Evolutionary conservation across 2,113 vertebrate species (phyloP), one percentile per base, ranked within the genome.

Genomic region (Elgaria multicarinata): DNA sequence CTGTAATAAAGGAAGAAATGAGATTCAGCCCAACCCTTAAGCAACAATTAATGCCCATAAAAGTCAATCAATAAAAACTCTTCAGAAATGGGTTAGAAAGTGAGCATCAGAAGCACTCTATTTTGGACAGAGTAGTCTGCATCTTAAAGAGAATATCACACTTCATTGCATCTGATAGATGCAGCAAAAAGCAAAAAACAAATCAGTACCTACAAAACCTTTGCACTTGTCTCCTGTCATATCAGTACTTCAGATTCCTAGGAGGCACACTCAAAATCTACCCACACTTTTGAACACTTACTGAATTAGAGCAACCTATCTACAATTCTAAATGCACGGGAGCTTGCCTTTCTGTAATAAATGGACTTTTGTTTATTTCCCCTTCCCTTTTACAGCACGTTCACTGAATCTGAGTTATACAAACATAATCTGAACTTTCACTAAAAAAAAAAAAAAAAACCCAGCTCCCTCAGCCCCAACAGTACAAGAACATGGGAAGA

Each of bases 1-100:
- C 55, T 67, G 55, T 76, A 55, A 85, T 77, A 89, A 84, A 84
- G 42, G 58, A 84, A 84, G 58, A 77, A 84, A 84, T 84, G 26
- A 39, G 81, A 77, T 77, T 39, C 31, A 89, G 58, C 71, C 46
- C 44, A 89, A 66, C 14, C 20, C 81, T 83, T 77, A 75, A 83
- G 42, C n/a, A 22, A 42, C 24, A 89, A 76, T 53, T 84, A 77
- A 84, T 84, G 44, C 64, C 31, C 16, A 89, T 89, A 89, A 89
- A 83, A n/a, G 24, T 62, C 71, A 58, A 31, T 78, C 77, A 80
- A 71, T 80, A 24, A 80, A 55, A 80, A 50, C 24, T 9, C 12
- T 87, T 87, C 26, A 77, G n/a, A 77, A 89, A 89, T 77, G 44
- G 4, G 20, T 84, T 84, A 67, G n/a, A 84, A 82, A 39, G 14